Percentiles rank a stretch among this genome's conserved stretches.
Conservation (phyloP, 64 coral and sea anemone genomes). For the Montipora efflorescens region DNA sequence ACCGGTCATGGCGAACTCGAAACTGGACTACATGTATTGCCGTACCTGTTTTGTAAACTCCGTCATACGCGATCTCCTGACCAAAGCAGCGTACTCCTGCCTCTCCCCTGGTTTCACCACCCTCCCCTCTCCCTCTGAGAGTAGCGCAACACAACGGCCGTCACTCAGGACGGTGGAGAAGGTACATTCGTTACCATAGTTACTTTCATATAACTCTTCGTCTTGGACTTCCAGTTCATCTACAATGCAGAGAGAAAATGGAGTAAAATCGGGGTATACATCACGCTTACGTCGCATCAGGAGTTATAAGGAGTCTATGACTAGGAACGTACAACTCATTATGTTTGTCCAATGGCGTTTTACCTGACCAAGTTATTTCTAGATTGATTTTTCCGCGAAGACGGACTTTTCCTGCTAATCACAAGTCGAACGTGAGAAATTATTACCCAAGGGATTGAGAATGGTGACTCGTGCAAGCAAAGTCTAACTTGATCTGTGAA, state of each 20-base stretch:
- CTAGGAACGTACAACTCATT: too few relatives aligned
- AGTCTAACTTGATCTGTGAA: too few relatives aligned
- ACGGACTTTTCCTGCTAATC: too few relatives aligned
- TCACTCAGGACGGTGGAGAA: slow-evolving; percentile 72
- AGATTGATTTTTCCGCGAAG: too few relatives aligned
- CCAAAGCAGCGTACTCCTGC: slow-evolving; percentile 28
- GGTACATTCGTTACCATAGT: slow-evolving; percentile 56
- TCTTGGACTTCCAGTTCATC: slow-evolving; percentile 62
- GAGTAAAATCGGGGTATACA: neutral
- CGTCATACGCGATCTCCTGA: slow-evolving; percentile 67
- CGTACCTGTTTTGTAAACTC: slow-evolving; percentile 66
- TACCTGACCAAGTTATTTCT: too few relatives aligned
- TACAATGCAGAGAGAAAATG: neutral
- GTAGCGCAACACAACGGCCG: slow-evolving; percentile 30
- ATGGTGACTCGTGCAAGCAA: too few relatives aligned
- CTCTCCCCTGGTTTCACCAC: slow-evolving; percentile 38
- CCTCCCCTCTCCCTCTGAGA: slow-evolving; percentile 44
- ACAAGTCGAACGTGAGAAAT: too few relatives aligned
- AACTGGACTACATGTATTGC: neutral
- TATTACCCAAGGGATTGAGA: too few relatives aligned
- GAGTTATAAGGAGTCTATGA: too few relatives aligned
- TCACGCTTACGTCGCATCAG: too few relatives aligned
- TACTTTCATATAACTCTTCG: slow-evolving; percentile 48
- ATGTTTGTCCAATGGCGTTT: too few relatives aligned
- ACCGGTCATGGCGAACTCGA: too few relatives aligned